Evolutionary conservation across 2,888 invertebrate genomes (phyloP), one percentile per base, ranked within the genome.

Genomic region (Heteromyza rotundicornis): DNA sequence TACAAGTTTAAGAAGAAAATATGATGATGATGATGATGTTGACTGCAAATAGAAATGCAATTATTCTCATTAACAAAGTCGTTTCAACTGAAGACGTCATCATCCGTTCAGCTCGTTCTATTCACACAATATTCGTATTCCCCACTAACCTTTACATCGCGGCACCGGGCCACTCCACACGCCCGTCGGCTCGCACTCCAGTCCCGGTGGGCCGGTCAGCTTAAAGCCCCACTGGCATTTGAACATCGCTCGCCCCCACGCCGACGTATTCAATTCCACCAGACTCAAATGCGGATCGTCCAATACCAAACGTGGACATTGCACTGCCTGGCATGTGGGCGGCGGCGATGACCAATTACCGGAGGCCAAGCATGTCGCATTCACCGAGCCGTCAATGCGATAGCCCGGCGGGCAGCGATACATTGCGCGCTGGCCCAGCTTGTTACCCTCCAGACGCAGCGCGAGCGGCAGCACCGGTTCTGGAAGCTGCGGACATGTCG

Each of bases 211-310:
- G 12, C 94, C 95, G 57, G 87, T 85, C 57, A 95, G 86, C 65
- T 89, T 86, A 81, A 93, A 92, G 60, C 94, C 94, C 90, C 92
- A 92, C 65, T 92, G 88, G 79, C 95, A 95, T 67, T 89, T 88
- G 84, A 94, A 95, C 70, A 91, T 87, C 14, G 92, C 92, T 57
- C 90, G 87, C 7, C 92, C 92, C 57, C 92, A 92, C 74, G 89
- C 91, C 71, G 90, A 92, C 64, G 92, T 89, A 84, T 94, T 93
- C 81, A 92, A 88, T 75, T 92, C 92, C 64, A 91, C 86, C 66
- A 94, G 84, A 75, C 88, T 89, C 52, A 94, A 85, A 78, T 91
- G 90, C 0, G 90, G 87, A 70, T 91, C 91, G 50, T 87, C 84
- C 5, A 89, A 83, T 60, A 87, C 87, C 65, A 94, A 83, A 55